Percentiles rank a stretch among this genome's conserved stretches.
Evolutionary conservation across 2,113 vertebrate species (phyloP).

Genomic region (Phyllopteryx taeniolatus): DNA sequence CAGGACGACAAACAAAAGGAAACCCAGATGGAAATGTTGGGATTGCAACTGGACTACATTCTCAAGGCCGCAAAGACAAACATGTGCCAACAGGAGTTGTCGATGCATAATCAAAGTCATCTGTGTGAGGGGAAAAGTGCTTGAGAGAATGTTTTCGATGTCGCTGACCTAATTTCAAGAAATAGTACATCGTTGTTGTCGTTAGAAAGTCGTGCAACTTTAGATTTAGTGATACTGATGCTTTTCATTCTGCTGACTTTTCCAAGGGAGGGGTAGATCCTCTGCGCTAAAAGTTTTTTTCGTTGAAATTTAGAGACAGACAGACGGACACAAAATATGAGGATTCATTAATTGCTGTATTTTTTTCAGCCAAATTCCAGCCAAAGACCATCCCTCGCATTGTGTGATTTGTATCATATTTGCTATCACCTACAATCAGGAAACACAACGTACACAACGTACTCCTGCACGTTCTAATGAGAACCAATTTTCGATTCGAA

Average conservation of each 20-base stretch:
- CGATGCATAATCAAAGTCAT: slow-evolving; percentile 64
- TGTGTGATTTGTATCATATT: neutral
- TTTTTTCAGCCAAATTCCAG: neutral
- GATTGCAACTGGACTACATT: slow-evolving; percentile 62
- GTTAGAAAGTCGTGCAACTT: slow-evolving; percentile 21
- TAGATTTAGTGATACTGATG: slow-evolving; percentile 33
- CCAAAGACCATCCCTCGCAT: neutral
- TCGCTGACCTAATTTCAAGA: slow-evolving; percentile 36
- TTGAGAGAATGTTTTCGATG: slow-evolving; percentile 22
- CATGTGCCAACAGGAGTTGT: slow-evolving; percentile 48
- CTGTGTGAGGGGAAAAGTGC: slow-evolving; percentile 39
- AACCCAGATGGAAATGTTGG: slow-evolving; percentile 65
- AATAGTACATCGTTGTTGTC: slow-evolving; percentile 39
- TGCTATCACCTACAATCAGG: neutral
- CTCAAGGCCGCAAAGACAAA: slow-evolving; percentile 61
- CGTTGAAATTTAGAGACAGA: neutral
- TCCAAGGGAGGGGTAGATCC: slow-evolving; percentile 18
- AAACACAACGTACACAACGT: neutral
- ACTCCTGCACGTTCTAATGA: neutral
- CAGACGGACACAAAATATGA: neutral
- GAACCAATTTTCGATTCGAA: neutral
- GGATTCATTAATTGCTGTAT: neutral
- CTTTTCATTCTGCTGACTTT: slow-evolving; percentile 25
- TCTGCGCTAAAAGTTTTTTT: neutral
- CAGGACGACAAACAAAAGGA: slow-evolving; percentile 70